Base-by-base conservation (phyloP, 2,797 vertebrate genomes). In the Prunella strophiata region DNA sequence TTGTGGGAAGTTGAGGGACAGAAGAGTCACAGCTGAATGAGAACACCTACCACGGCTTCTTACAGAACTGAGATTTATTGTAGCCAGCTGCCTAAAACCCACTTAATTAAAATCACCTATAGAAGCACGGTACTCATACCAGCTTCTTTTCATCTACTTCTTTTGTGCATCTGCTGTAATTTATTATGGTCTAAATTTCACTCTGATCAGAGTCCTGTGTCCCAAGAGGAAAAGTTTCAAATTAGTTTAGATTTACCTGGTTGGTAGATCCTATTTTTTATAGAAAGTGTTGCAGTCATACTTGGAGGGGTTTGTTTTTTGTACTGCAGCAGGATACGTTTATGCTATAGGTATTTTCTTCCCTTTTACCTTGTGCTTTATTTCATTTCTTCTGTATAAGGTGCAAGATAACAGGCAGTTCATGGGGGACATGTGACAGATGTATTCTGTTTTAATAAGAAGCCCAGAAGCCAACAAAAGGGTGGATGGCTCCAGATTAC, bases 391-490 rank as follows among this genome's bases (percentile, higher is more conserved):
- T 55, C 8, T 18, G 4, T 21, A 2, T 30, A 57, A 50, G 11
- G 7, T 55, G 2, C 43, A 77, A 74, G 67, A n/a, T 78, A 82
- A 47, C 13, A 26, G 63, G 11, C 16, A 61, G 27, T 42, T 66
- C n/a, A 29, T 14, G 9, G n/a, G 61, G 38, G 50, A 57, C 30
- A 29, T 68, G 48, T 84, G 59, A 48, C 21, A 63, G 27, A 75
- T 66, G 40, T 75, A 58, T 71, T 86, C 63, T 83, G 38, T 74
- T 91, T 85, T 92, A 94, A n/a, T 65, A 89, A 72, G 65, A 72
- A 89, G 36, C 30, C 15, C 32, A 75, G 72, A 75, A 80, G 63
- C 77, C 62, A 71, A 2, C 51, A 48, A 45, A 75, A 89, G 75
- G 57, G 66, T 79, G 62, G 70, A 74, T 66, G 51, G 40, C 55